These are phyloP conservation scores for Emydocephalus ijimae DNA, from an alignment of 2,113 vertebrate genomes.

Conservation along the genomic window DNA sequence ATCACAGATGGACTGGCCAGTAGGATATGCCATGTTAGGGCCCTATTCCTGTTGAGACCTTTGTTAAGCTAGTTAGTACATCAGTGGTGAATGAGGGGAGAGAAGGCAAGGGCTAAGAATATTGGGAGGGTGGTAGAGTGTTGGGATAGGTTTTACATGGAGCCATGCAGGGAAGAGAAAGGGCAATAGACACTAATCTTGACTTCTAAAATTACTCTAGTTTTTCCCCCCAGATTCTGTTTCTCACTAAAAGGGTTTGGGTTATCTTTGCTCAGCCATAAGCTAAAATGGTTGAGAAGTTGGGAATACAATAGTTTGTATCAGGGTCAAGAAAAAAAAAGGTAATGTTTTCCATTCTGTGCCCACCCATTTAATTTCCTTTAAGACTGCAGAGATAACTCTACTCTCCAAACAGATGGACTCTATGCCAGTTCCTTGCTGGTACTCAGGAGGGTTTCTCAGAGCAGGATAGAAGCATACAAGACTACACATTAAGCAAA, in stretches of 20 bases:
- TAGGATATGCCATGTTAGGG: neutral
- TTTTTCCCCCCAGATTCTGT: neutral
- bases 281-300: neutral
- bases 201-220: neutral
- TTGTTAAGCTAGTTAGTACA: neutral
- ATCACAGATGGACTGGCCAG: neutral
- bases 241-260: neutral
- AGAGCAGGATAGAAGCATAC: neutral
- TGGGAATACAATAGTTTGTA: neutral
- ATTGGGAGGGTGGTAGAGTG: neutral
- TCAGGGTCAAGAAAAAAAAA: neutral
- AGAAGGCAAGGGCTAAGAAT: neutral
- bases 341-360: neutral
- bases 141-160: neutral
- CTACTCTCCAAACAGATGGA: neutral
- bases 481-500: neutral
- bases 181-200: neutral
- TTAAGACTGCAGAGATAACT: neutral
- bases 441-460: neutral
- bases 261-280: neutral
- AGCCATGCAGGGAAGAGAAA: neutral
- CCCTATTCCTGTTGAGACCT: neutral
- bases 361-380: neutral
- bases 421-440: neutral
- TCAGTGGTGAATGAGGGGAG: neutral